A percentile compares a stretch with the other conserved stretches of the same genome.
Conservation (phyloP, 2,888 invertebrate species). For the Camponotus fellah region DNA sequence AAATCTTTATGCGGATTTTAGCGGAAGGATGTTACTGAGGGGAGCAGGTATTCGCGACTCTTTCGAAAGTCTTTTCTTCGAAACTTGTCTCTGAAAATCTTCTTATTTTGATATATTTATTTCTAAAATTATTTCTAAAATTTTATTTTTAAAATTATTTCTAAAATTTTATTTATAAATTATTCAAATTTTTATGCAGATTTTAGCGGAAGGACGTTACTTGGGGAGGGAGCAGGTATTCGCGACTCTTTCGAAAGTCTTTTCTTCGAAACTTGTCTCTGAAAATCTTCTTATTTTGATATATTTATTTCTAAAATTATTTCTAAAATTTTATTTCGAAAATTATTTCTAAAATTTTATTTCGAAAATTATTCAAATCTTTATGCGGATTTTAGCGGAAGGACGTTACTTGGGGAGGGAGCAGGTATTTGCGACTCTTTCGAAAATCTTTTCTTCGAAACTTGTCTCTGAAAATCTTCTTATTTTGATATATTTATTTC, state of each 20-base stretch:
- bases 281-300: not conserved
- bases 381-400: too few species aligned
- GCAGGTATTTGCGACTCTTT: not conserved
- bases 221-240: not conserved
- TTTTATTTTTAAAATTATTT: too few species aligned
- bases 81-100: too few species aligned
- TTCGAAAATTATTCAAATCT: not conserved
- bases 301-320: not conserved
- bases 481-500: not conserved
- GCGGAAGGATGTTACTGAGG: too few species aligned
- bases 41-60: too few species aligned
- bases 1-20: too few species aligned
- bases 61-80: too few species aligned
- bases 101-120: too few species aligned
- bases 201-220: not conserved
- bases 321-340: not conserved
- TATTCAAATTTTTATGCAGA: too few species aligned
- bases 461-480: not conserved
- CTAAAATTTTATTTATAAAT: too few species aligned
- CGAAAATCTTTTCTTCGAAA: not conserved
- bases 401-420: not conserved
- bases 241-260: not conserved
- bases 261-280: not conserved
- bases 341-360: too few species aligned
- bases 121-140: too few species aligned